Conservation (phyloP, 2,888 invertebrate species). For the Hydrotaea diabolus region DNA sequence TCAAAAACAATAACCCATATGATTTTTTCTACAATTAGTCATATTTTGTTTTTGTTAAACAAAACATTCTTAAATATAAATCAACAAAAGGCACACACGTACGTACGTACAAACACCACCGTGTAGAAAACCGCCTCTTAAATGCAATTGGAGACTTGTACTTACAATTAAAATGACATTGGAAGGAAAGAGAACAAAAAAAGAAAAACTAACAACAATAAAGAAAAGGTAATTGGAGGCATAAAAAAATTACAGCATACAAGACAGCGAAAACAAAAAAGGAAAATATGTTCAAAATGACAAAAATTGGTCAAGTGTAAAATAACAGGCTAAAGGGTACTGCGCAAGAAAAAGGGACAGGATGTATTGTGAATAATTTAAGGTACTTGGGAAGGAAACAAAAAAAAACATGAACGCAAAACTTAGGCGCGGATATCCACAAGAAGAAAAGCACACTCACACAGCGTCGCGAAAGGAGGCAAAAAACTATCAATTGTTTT, state of each 20-base stretch:
- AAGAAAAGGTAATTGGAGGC: constrained; percentile 31
- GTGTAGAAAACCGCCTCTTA: constrained; percentile 37
- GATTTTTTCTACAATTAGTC: constrained; percentile 37
- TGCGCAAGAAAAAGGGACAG: constrained; percentile 58
- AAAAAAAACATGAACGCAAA: constrained; percentile 18
- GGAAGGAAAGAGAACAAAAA: constrained; percentile 23
- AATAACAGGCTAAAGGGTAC: constrained; percentile 30
- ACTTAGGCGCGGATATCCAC: constrained; percentile 36
- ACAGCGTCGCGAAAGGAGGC: neutral
- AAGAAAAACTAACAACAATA: constrained; percentile 36
- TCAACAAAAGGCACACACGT: neutral
- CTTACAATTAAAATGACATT: constrained; percentile 42
- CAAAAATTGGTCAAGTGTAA: constrained; percentile 59
- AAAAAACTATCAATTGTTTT: constrained; percentile 11
- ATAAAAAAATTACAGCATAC: constrained; percentile 21
- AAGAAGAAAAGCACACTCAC: neutral
- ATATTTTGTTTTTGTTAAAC: constrained; percentile 1
- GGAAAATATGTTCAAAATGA: too few species aligned
- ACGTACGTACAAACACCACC: neutral
- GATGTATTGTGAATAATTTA: constrained; percentile 34
- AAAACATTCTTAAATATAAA: neutral
- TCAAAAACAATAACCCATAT: neutral
- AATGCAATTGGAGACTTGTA: constrained; percentile 49
- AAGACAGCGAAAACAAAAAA: constrained; percentile 19
- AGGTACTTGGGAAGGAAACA: constrained; percentile 28